These are phyloP conservation scores for Myrmophylax atrothorax DNA, from an alignment of 2,113 vertebrate species.

Conservation along the genomic window DNA sequence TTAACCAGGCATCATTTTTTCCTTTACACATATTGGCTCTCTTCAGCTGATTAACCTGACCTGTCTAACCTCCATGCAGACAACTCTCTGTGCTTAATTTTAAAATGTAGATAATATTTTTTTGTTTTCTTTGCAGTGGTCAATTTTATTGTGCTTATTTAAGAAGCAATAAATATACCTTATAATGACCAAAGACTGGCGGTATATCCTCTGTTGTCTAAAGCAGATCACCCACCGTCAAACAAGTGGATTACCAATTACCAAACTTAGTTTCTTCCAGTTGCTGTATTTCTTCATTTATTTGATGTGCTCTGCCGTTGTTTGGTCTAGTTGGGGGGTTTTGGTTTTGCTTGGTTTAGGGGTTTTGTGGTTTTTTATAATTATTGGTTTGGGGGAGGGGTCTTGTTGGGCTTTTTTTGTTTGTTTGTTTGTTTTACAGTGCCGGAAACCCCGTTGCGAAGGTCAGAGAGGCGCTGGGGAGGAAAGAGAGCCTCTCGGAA, in stretches of 20 bases:
- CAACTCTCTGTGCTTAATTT: not conserved
- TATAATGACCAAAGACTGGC: not conserved
- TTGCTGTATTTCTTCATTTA: not conserved
- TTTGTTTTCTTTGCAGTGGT: accelerated
- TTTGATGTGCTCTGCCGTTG: not conserved
- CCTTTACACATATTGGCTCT: not conserved
- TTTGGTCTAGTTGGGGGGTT: not conserved
- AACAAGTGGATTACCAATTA: not conserved
- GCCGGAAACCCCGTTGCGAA: not conserved
- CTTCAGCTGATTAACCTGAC: not conserved
- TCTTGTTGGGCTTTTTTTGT: too few relatives aligned
- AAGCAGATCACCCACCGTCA: not conserved
- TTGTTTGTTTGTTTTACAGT: not conserved
- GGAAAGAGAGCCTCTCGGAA: not conserved
- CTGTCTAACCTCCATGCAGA: not conserved
- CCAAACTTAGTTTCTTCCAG: not conserved
- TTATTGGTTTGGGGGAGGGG: too few relatives aligned
- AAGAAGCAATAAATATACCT: not conserved
- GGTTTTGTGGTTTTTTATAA: too few relatives aligned
- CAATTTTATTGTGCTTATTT: not conserved
- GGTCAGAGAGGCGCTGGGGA: not conserved
- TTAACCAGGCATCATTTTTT: not conserved
- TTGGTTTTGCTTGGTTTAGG: not conserved
- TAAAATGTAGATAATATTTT: not conserved
- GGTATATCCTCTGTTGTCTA: not conserved